Conservation (phyloP, 2,113 vertebrate species). For the Nematolebias whitei region DNA sequence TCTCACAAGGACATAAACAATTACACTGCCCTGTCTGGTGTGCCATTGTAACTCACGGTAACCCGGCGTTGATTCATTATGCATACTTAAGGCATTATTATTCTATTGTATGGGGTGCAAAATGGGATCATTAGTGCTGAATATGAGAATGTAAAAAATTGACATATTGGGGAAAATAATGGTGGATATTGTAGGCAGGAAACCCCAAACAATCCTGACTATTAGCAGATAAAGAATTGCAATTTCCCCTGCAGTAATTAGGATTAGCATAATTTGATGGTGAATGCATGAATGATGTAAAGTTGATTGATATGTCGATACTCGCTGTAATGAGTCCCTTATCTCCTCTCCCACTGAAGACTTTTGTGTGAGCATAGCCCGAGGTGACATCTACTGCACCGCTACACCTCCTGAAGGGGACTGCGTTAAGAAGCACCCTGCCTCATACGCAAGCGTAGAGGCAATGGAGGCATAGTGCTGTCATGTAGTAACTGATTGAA, state of each 20-base stretch:
- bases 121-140: constrained; percentile 76
- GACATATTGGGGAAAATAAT: constrained; percentile 61
- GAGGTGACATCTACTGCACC: constrained; percentile 48
- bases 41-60: constrained; percentile 49
- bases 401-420: constrained; percentile 30
- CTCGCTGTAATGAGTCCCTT: constrained; percentile 68
- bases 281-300: constrained; percentile 70
- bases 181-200: constrained; percentile 50
- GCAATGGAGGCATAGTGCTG: constrained; percentile 23
- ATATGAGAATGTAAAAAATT: constrained; percentile 76
- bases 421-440: constrained; percentile 11
- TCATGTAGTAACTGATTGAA: constrained; percentile 66
- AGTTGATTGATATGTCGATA: constrained; percentile 77
- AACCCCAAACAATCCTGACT: constrained; percentile 72
- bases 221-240: constrained; percentile 77
- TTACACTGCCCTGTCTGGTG: constrained; percentile 40
- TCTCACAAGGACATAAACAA: constrained; percentile 72
- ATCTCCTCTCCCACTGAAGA: constrained; percentile 61
- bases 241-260: constrained; percentile 76
- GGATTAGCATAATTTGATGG: constrained; percentile 78
- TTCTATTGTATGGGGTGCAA: constrained; percentile 67
- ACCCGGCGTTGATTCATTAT: constrained; percentile 73
- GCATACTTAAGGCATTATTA: constrained; percentile 73
- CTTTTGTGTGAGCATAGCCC: constrained; percentile 54
- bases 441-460: constrained; percentile 11